Percentiles rank a stretch among this genome's conserved stretches.
These are phyloP conservation scores for Branchipolynoe longqiensis DNA, from an alignment of 2,888 invertebrate genomes.

Conservation along the genomic window DNA sequence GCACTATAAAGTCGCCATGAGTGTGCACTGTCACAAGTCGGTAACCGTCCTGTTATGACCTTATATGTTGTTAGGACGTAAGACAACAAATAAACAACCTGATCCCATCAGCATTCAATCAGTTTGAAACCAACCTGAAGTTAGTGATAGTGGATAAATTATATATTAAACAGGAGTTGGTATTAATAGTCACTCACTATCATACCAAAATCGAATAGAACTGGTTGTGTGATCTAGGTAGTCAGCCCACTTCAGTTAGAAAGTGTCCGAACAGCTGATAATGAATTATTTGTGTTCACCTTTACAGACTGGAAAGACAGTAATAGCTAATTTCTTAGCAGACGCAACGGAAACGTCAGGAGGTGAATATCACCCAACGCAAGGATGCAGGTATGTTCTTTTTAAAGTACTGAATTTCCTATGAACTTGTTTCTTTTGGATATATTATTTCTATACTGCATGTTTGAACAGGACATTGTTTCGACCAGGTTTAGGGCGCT, in stretches of 20 bases:
- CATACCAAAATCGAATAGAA: background rate
- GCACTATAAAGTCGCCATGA: too few species aligned
- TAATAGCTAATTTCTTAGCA: constrained; percentile 87
- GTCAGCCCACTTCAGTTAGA: background rate
- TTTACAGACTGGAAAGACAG: constrained; percentile 88
- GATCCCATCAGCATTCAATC: background rate
- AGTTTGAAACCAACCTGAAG: background rate
- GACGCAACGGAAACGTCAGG: constrained; percentile 86
- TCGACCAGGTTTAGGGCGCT: too few species aligned
- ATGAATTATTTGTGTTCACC: constrained; percentile 58
- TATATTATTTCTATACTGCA: too few species aligned
- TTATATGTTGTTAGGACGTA: too few species aligned
- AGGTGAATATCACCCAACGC: constrained; percentile 86
- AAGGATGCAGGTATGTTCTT: constrained; percentile 85
- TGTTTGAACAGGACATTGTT: too few species aligned
- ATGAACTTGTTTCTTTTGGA: too few species aligned
- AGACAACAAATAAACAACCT: too few species aligned
- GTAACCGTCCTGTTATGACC: too few species aligned
- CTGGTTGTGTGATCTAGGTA: background rate
- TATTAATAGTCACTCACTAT: background rate
- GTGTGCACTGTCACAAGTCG: too few species aligned
- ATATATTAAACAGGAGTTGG: background rate
- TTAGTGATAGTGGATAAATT: background rate
- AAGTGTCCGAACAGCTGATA: background rate
- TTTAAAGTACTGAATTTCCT: too few species aligned